Evolutionary conservation across 2,797 vertebrate genomes (phyloP).

Genomic region (Triplophysa bombifrons): DNA sequence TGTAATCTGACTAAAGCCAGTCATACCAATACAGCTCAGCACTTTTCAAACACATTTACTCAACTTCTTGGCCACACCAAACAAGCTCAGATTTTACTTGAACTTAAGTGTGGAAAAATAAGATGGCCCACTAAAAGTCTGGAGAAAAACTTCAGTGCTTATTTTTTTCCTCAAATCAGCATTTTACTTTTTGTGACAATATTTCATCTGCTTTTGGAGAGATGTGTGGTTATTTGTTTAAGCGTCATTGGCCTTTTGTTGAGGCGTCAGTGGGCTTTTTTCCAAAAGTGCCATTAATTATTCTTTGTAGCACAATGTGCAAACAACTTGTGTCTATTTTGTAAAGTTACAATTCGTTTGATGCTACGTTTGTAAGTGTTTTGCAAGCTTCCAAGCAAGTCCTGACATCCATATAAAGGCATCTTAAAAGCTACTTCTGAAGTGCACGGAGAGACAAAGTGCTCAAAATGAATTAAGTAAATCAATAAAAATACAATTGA

Average conservation of each 20-base stretch:
- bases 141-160: neutral
- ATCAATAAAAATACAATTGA: neutral
- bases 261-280: too few relatives aligned
- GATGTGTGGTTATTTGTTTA: too few relatives aligned
- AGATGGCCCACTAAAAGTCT: neutral
- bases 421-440: neutral
- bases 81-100: neutral
- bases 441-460: neutral
- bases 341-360: too few relatives aligned
- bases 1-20: constrained; percentile 73
- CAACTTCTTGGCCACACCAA: neutral
- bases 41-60: constrained; percentile 45
- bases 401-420: neutral
- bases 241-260: too few relatives aligned
- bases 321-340: too few relatives aligned
- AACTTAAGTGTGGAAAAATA: neutral
- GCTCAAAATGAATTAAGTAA: neutral
- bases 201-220: too few relatives aligned
- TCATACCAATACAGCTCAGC: constrained; percentile 53
- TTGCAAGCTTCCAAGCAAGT: neutral
- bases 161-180: too few relatives aligned
- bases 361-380: too few relatives aligned
- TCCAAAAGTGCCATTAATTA: too few relatives aligned
- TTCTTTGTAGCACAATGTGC: too few relatives aligned
- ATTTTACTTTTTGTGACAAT: too few relatives aligned